A percentile compares a stretch with the other conserved stretches of the same genome.
Evolutionary conservation across 2,888 invertebrate species (phyloP).

Genomic region (Synergus gifuensis): DNA sequence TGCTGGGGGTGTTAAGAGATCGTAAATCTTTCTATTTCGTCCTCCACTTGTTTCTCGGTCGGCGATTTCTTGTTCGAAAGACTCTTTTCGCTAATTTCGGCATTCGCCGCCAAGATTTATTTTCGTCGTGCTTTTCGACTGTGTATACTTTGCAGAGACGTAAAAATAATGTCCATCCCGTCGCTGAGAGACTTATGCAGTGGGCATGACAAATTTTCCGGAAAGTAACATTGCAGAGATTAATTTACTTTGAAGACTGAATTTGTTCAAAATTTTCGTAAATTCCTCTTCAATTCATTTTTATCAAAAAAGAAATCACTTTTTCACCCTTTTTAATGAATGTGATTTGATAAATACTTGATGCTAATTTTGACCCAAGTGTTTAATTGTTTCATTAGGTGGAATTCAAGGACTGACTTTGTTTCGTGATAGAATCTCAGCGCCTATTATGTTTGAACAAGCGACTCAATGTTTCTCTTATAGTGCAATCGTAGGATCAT

Average conservation of each 20-base stretch:
- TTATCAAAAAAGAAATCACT: too few relatives aligned
- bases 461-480: background rate
- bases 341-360: background rate
- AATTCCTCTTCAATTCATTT: too few relatives aligned
- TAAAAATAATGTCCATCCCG: background rate
- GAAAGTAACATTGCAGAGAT: background rate
- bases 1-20: constrained; percentile 38
- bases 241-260: constrained; percentile 1
- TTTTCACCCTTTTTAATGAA: background rate
- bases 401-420: background rate
- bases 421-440: background rate
- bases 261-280: background rate
- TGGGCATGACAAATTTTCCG: constrained; percentile 10
- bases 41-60: constrained; percentile 17
- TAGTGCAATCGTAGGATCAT: background rate
- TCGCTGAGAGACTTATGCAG: constrained; percentile 5
- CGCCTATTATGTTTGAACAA: background rate
- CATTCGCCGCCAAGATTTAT: constrained; percentile 32
- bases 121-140: constrained; percentile 3
- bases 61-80: constrained; percentile 34
- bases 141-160: constrained; percentile 18
- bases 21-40: constrained; percentile 39
- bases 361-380: background rate
- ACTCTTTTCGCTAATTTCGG: constrained; percentile 39
- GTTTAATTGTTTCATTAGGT: background rate